Percentiles rank a stretch among this genome's conserved stretches.
phyloP scores from a whole-genome alignment of 2,797 vertebrate genomes.

The Anabacerthia variegaticeps region DNA sequence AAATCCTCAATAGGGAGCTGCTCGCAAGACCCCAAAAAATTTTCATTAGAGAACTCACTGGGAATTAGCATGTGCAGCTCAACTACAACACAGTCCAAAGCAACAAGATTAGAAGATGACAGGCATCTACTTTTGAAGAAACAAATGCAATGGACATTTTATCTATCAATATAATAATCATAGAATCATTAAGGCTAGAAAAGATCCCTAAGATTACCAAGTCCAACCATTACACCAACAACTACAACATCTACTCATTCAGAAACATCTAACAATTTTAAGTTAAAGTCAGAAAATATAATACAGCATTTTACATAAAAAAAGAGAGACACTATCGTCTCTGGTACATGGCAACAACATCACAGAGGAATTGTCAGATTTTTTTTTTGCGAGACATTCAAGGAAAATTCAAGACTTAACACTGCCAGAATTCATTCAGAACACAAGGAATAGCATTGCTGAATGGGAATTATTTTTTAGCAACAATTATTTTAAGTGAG shows the following conservation, averaged over 20 bases:
- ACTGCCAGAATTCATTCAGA: background rate
- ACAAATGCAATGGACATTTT: background rate
- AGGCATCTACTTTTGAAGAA: background rate
- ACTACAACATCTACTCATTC: background rate
- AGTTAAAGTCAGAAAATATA: background rate
- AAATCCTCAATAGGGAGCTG: conserved; percentile 96
- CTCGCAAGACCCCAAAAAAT: conserved; percentile 33
- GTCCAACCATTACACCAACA: background rate
- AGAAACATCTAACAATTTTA: background rate
- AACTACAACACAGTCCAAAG: background rate
- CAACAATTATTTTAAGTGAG: background rate
- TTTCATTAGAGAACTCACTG: background rate
- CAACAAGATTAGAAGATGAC: background rate
- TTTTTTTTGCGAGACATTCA: background rate
- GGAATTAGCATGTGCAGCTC: background rate
- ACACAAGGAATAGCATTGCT: background rate
- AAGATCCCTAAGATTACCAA: background rate
- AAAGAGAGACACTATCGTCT: background rate
- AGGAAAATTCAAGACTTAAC: background rate
- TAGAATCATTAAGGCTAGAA: background rate
- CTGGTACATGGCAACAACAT: background rate
- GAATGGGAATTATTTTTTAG: background rate
- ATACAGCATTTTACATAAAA: background rate
- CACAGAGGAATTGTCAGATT: background rate
- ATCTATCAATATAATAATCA: background rate